Conservation (phyloP, 2,797 vertebrate genomes). For the Myotis planiceps region DNA sequence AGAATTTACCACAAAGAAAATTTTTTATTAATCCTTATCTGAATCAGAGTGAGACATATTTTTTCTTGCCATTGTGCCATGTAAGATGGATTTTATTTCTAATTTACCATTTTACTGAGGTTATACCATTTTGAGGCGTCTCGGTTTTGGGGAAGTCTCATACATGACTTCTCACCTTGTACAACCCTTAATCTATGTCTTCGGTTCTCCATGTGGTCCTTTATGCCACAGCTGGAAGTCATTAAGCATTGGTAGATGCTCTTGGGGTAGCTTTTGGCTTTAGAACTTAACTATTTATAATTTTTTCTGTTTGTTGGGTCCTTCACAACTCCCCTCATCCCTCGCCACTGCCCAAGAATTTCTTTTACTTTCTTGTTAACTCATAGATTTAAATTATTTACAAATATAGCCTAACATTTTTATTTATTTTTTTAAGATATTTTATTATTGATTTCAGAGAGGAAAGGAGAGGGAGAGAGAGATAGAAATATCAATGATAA, state of each 20-base stretch:
- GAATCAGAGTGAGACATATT: neutral
- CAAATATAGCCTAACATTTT: neutral
- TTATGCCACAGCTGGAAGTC: neutral
- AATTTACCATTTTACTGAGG: neutral
- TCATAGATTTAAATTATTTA: slow-evolving; percentile 30
- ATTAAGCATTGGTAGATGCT: neutral
- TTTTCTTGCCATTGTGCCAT: neutral
- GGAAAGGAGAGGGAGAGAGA: too few species aligned
- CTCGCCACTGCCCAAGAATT: neutral
- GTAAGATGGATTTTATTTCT: neutral
- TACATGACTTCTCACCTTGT: neutral
- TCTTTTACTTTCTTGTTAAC: slow-evolving; percentile 14
- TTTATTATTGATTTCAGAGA: too few species aligned
- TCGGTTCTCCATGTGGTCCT: neutral
- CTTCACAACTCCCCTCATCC: neutral
- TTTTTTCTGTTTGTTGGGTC: neutral
- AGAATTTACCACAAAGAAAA: neutral
- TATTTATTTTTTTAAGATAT: neutral
- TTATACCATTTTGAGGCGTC: neutral
- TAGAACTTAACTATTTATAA: neutral
- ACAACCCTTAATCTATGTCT: neutral
- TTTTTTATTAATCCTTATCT: neutral
- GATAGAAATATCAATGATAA: too few species aligned
- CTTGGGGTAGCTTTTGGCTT: neutral
- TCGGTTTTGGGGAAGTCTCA: neutral